These are phyloP conservation scores for Ethmia dodecea DNA, from an alignment of 2,888 invertebrate genomes.

Conservation along the genomic window DNA sequence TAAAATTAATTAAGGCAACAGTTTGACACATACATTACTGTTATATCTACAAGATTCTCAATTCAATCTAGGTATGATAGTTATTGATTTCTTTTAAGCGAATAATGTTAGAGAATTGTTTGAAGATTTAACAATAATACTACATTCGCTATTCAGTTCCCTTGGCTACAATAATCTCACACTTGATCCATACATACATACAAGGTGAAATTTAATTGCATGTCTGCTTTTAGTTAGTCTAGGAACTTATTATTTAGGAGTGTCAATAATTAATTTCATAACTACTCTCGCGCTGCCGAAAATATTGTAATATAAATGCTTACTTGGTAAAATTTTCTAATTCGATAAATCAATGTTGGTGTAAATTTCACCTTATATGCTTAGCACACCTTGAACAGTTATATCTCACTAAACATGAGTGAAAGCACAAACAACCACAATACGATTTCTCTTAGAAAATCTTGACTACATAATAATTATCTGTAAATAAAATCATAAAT, in stretches of 20 bases:
- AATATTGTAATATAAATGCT: too few species aligned
- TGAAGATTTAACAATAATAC: constrained; percentile 35
- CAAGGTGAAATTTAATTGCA: constrained; percentile 5
- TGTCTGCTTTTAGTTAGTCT: background rate
- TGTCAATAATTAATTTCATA: too few species aligned
- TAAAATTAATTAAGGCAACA: constrained; percentile 59
- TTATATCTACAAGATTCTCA: constrained; percentile 35
- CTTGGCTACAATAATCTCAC: constrained; percentile 47
- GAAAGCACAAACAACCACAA: constrained; percentile 20
- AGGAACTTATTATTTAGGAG: too few species aligned
- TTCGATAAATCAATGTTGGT: too few species aligned
- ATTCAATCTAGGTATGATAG: too few species aligned
- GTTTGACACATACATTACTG: constrained; percentile 30
- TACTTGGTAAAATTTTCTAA: too few species aligned
- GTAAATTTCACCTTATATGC: constrained; percentile 13
- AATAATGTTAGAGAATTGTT: too few species aligned
- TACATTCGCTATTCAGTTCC: constrained; percentile 26
- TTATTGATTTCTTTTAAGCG: too few species aligned
- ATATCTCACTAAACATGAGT: constrained; percentile 22
- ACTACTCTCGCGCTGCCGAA: too few species aligned
- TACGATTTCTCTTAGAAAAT: too few species aligned
- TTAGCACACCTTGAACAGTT: constrained; percentile 18
- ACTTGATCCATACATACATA: constrained; percentile 23
- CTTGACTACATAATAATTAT: too few species aligned
- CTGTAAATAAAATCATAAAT: too few species aligned